Evolutionary conservation across 2,888 invertebrate genomes (phyloP).

Genomic region (Hanleya hanleyi): DNA sequence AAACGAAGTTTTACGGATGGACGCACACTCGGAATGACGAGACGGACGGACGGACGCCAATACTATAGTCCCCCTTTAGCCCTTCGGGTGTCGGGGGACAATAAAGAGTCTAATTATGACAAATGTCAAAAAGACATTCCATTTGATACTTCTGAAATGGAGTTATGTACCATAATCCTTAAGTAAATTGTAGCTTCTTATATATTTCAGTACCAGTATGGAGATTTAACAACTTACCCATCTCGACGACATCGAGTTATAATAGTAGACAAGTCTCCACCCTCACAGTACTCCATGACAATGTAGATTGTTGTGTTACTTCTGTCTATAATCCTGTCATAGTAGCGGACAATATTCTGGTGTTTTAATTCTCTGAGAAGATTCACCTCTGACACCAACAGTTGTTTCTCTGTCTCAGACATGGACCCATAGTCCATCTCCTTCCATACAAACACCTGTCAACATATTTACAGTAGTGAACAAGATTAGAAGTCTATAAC

Average conservation of each 20-base stretch:
- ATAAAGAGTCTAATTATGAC: too few relatives aligned
- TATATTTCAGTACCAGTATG: too few relatives aligned
- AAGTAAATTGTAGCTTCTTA: background rate
- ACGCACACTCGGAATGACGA: too few relatives aligned
- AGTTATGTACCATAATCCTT: too few relatives aligned
- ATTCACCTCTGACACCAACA: constrained; percentile 78
- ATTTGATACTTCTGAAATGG: too few relatives aligned
- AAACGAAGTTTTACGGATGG: too few relatives aligned
- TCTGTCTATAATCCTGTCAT: constrained; percentile 78
- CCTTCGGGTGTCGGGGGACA: too few relatives aligned
- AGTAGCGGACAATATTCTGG: constrained; percentile 78
- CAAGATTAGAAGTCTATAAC: too few relatives aligned
- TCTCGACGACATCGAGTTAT: constrained; percentile 75
- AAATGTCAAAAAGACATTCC: too few relatives aligned
- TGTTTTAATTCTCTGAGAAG: constrained; percentile 77
- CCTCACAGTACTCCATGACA: constrained; percentile 80
- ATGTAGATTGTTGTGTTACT: constrained; percentile 78
- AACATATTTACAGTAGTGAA: too few relatives aligned
- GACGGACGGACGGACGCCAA: too few relatives aligned
- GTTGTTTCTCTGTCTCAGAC: constrained; percentile 77
- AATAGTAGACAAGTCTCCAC: constrained; percentile 78
- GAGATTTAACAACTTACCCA: constrained; percentile 54
- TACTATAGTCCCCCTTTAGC: too few relatives aligned
- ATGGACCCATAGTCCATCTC: constrained; percentile 78
- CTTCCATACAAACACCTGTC: constrained; percentile 78